Evolutionary conservation across 2,888 invertebrate genomes (phyloP).

Genomic region (Dysmachus trigonus): DNA sequence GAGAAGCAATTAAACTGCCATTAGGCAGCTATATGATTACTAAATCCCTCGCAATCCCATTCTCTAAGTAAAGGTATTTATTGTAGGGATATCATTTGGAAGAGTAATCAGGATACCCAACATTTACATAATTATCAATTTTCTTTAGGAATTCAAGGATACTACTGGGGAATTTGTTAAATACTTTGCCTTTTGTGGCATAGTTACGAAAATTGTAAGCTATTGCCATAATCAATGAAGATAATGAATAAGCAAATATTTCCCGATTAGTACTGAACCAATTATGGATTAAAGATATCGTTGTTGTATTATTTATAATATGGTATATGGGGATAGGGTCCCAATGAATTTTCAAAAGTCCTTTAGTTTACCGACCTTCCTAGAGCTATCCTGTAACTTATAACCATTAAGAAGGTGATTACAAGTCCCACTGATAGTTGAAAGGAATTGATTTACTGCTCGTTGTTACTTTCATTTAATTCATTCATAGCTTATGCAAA

Average conservation of each 20-base stretch:
- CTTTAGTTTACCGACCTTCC: not conserved
- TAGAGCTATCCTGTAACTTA: not conserved
- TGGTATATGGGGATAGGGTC: too few species aligned
- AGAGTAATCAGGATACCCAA: not conserved
- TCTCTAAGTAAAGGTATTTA: not conserved
- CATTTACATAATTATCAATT: not conserved
- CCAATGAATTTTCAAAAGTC: too few species aligned
- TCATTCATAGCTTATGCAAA: not conserved
- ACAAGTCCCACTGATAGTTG: not conserved
- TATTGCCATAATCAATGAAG: too few species aligned
- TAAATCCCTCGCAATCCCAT: not conserved
- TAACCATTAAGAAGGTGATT: not conserved
- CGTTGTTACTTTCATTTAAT: not conserved
- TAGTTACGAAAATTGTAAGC: too few species aligned
- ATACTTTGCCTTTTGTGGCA: not conserved
- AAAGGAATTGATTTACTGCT: not conserved
- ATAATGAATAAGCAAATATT: not conserved
- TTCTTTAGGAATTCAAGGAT: not conserved
- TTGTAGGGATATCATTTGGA: not conserved
- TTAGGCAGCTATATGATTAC: not conserved
- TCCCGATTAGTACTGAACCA: not conserved
- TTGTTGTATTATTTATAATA: not conserved
- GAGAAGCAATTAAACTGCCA: not conserved
- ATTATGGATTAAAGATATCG: not conserved
- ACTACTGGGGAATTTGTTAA: not conserved